Conservation (phyloP, 2,113 vertebrate species). For the Lutjanus erythropterus region DNA sequence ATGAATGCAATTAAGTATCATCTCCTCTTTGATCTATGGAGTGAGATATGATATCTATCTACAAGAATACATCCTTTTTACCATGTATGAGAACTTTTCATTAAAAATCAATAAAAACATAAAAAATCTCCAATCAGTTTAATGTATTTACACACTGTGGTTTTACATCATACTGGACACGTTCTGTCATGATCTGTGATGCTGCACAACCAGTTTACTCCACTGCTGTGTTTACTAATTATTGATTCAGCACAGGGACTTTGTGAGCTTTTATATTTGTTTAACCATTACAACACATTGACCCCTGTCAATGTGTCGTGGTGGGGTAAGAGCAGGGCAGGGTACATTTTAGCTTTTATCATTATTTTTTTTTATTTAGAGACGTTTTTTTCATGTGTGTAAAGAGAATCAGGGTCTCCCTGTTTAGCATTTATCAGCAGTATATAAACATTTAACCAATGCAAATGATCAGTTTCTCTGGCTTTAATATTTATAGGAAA, state of each 20-base stretch:
- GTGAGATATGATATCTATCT: not conserved
- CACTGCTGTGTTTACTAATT: slow-evolving; percentile 49
- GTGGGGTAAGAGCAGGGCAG: slow-evolving; percentile 5
- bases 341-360: slow-evolving; percentile 35
- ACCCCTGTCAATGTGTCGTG: not conserved
- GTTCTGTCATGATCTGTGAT: slow-evolving; percentile 21
- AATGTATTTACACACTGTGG: too few relatives aligned
- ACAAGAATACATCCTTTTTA: not conserved
- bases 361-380: too few relatives aligned
- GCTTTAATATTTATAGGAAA: too few relatives aligned
- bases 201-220: slow-evolving; percentile 6
- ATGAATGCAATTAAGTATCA: not conserved
- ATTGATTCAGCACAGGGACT: slow-evolving; percentile 65
- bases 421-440: not conserved
- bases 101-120: not conserved
- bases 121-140: too few relatives aligned
- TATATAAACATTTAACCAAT: not conserved
- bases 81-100: not conserved
- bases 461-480: too few relatives aligned
- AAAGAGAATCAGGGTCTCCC: not conserved
- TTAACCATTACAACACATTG: slow-evolving; percentile 61
- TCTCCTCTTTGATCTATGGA: not conserved
- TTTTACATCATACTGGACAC: not conserved
- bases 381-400: not conserved
- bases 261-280: slow-evolving; percentile 66